Evolutionary conservation across 2,888 invertebrate species (phyloP).

Genomic region (Drosophila maculinotata): DNA sequence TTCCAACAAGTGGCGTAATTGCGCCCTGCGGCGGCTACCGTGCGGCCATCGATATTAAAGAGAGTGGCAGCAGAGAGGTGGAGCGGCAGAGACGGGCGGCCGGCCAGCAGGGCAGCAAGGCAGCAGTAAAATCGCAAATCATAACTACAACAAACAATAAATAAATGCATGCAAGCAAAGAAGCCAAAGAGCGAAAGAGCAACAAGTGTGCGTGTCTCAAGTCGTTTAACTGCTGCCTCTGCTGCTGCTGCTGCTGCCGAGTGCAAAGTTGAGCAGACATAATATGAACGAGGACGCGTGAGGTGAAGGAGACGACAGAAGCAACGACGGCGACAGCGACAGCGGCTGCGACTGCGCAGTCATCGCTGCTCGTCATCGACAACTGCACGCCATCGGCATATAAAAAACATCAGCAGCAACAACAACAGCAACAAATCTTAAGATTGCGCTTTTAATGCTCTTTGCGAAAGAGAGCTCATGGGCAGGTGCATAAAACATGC

Average conservation of each 20-base stretch:
- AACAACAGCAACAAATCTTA: slow-evolving; percentile 21
- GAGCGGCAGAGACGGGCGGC: background rate
- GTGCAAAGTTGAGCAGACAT: slow-evolving; percentile 80
- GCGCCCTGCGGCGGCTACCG: slow-evolving; percentile 81
- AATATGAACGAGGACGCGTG: slow-evolving; percentile 59
- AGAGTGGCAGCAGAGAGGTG: background rate
- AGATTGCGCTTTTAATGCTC: slow-evolving; percentile 44
- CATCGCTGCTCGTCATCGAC: slow-evolving; percentile 64
- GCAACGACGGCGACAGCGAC: too few relatives aligned
- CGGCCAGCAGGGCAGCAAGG: background rate
- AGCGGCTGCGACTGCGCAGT: slow-evolving; percentile 53
- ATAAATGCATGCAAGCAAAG: slow-evolving; percentile 64
- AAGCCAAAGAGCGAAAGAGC: slow-evolving; percentile 68
- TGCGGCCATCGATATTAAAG: slow-evolving; percentile 63
- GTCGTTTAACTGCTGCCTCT: slow-evolving; percentile 65
- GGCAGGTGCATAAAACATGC: slow-evolving; percentile 13
- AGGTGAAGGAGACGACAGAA: slow-evolving; percentile 32
- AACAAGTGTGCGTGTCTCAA: slow-evolving; percentile 81
- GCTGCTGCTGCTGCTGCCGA: slow-evolving; percentile 42
- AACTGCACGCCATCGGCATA: slow-evolving; percentile 75
- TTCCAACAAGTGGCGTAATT: slow-evolving; percentile 82
- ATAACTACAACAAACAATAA: slow-evolving; percentile 82
- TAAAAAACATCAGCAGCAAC: slow-evolving; percentile 49
- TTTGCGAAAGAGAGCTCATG: slow-evolving; percentile 27
- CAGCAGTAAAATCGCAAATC: slow-evolving; percentile 76